These are phyloP conservation scores for Mus caroli DNA, from an alignment of 2,797 vertebrate genomes.

Conservation along the genomic window DNA sequence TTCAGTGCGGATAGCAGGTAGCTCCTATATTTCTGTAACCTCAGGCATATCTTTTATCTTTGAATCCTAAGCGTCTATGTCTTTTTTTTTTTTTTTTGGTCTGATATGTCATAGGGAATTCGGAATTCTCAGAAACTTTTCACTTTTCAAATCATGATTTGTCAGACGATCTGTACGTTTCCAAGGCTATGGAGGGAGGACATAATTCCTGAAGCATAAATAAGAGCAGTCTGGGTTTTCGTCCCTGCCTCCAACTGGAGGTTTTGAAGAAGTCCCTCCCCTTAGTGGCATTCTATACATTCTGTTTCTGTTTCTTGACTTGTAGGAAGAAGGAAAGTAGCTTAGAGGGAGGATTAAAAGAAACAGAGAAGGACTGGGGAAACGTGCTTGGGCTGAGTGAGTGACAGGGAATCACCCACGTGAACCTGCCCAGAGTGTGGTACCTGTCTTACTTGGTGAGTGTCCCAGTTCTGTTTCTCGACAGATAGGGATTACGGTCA, in stretches of 20 bases:
- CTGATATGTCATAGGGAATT: background rate
- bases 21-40: background rate
- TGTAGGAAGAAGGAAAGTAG: background rate
- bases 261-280: constrained; percentile 4
- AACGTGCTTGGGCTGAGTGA: background rate
- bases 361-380: background rate
- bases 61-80: background rate
- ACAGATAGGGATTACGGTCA: background rate
- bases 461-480: background rate
- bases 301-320: background rate
- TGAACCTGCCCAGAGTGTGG: background rate
- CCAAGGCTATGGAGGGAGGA: background rate
- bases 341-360: background rate
- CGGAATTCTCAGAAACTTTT: background rate
- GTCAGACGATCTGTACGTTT: background rate
- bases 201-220: background rate
- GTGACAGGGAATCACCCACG: background rate
- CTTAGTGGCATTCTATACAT: background rate
- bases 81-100: background rate
- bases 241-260: background rate
- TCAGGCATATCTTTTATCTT: background rate
- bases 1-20: background rate
- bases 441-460: fast-evolving
- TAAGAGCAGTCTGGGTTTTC: constrained; percentile 17
- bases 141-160: background rate